These are phyloP conservation scores for Baccha elongata DNA, from an alignment of 2,888 invertebrate genomes.

Conservation along the genomic window DNA sequence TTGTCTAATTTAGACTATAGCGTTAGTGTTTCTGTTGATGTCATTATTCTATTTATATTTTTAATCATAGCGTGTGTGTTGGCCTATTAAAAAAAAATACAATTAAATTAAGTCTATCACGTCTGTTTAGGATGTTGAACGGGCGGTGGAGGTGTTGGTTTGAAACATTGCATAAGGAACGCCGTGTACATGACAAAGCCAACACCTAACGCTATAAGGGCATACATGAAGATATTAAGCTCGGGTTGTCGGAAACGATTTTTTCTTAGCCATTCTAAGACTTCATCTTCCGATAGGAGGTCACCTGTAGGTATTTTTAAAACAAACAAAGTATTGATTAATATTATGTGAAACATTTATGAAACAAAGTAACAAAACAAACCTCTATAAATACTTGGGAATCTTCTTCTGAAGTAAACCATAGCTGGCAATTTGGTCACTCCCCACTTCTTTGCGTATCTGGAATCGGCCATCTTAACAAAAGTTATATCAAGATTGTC, in stretches of 20 bases:
- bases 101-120: slow-evolving; percentile 77
- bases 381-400: slow-evolving; percentile 97
- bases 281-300: slow-evolving; percentile 91
- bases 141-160: slow-evolving; percentile 86
- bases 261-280: slow-evolving; percentile 95
- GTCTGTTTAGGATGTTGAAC: slow-evolving; percentile 82
- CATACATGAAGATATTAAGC: slow-evolving; percentile 96
- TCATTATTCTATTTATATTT: slow-evolving; percentile 30
- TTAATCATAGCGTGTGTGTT: slow-evolving; percentile 37
- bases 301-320: slow-evolving; percentile 86
- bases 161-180: slow-evolving; percentile 95
- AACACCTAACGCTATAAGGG: slow-evolving; percentile 91
- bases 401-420: slow-evolving; percentile 94
- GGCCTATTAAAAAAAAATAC: slow-evolving; percentile 35
- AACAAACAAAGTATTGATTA: too few relatives aligned
- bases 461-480: slow-evolving; percentile 95
- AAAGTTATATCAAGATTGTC: slow-evolving; percentile 97
- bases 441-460: slow-evolving; percentile 97
- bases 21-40: slow-evolving; percentile 50
- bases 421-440: slow-evolving; percentile 95
- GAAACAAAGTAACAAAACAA: not conserved
- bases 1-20: slow-evolving; percentile 72
- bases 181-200: slow-evolving; percentile 95
- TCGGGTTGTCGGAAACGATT: slow-evolving; percentile 96
- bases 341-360: too few relatives aligned